phyloP scores from a whole-genome alignment of 2,113 vertebrate genomes.

The Daboia siamensis region DNA sequence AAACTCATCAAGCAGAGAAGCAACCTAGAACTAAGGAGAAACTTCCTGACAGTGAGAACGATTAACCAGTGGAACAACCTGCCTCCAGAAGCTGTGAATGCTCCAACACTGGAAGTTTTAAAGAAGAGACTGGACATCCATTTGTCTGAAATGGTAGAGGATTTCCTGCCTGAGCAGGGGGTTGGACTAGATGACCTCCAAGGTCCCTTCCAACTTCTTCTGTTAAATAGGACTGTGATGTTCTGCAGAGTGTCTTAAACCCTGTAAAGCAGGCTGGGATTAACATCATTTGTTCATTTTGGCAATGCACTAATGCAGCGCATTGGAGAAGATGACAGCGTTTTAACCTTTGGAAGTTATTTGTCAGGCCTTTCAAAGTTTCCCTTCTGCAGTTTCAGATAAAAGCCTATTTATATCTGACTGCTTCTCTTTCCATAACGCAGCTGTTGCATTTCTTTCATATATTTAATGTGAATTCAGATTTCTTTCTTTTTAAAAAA shows the following conservation, averaged over 20 bases:
- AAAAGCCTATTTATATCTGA: conserved; percentile 1
- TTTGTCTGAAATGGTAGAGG: too few species aligned
- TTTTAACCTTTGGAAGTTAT: neutral
- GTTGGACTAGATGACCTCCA: too few species aligned
- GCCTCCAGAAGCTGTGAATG: too few species aligned
- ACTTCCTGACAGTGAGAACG: too few species aligned
- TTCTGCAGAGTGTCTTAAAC: neutral
- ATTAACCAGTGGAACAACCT: too few species aligned
- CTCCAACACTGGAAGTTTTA: too few species aligned
- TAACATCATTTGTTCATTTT: neutral
- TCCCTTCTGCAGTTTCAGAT: neutral
- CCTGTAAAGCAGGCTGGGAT: neutral
- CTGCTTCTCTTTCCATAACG: neutral
- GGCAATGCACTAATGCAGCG: conserved; percentile 12
- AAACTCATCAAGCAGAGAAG: too few species aligned
- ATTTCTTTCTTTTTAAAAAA: neutral
- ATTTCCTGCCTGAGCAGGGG: too few species aligned
- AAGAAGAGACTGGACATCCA: too few species aligned
- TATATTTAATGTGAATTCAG: conserved; percentile 21
- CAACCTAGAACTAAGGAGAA: too few species aligned
- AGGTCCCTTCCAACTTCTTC: too few species aligned
- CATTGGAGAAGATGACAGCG: neutral
- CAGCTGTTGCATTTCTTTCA: neutral
- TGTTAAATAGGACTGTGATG: neutral
- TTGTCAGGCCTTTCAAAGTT: neutral